Base-by-base conservation (phyloP, 2,797 vertebrate genomes). In the Microchirus variegatus region DNA sequence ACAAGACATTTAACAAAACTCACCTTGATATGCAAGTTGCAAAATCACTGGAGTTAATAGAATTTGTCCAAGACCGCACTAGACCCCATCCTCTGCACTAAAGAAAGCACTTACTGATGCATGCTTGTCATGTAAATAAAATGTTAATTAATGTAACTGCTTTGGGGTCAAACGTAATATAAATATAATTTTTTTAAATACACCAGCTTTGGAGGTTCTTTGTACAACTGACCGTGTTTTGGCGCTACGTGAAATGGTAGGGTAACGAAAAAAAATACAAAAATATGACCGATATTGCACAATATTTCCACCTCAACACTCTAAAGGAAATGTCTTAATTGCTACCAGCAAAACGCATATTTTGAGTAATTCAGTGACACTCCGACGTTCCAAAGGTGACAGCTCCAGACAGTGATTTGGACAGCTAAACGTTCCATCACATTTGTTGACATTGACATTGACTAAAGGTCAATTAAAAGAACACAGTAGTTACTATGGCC, bases 371-470 rank as follows among this genome's bases (percentile, higher is more conserved):
- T 53, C 17, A 42, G 9, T 13, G 45, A 62, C 19, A 40, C 19
- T 46, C 17, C 52, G 26, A 47, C 52, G 40, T 53, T 78, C 81
- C 63, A 79, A 78, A 76, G 81, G 75, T 61, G 46, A 78, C 65
- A 15, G 54, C 48, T 59, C 18, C 42, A 53, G n/a, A 16, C 10
- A 48, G 16, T 41, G 43, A 38, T 13, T 50, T 63, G 57, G 10
- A 65, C 67, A 66, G 62, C 56, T 31, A 18, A 67, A 51, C 38
- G 65, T 70, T 67, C 69, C 26, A 59, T 73, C 26, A 42, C 64
- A 62, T 37, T 61, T 63, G 37, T 61, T 63, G 37, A 59, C 35
- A 9, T 78, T 42, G 51, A 50, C 49, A n/a, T n/a, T n/a, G n/a
- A n/a, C 14, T 4, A 31, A 31, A 31, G 26, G 26, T 31, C 17